A percentile compares a stretch with the other conserved stretches of the same genome.
Evolutionary conservation across 2,888 invertebrate species (phyloP).

Genomic region (Mimumesa dahlbomi): DNA sequence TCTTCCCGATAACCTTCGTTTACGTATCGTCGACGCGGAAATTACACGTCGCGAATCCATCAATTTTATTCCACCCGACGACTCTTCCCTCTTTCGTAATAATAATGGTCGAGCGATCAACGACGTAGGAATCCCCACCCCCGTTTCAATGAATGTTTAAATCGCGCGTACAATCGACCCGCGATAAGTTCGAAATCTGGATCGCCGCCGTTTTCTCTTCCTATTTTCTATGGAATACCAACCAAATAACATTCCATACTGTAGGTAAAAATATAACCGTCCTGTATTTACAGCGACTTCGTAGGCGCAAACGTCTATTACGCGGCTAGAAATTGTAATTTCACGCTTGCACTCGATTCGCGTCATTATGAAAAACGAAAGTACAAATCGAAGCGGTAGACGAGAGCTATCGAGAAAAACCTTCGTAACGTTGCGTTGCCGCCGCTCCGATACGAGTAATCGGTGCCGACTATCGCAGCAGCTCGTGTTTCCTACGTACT

Average conservation of each 20-base stretch:
- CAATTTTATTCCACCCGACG: constrained; percentile 26
- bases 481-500: constrained; percentile 26
- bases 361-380: constrained; percentile 41
- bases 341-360: constrained; percentile 29
- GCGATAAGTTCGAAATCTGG: not conserved
- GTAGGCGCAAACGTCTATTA: constrained; percentile 14
- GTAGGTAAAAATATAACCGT: not conserved
- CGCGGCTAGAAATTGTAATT: constrained; percentile 29
- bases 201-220: not conserved
- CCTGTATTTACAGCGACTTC: not conserved
- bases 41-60: constrained; percentile 49
- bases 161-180: constrained; percentile 12
- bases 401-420: not conserved
- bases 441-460: constrained; percentile 30
- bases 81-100: constrained; percentile 42
- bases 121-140: not conserved
- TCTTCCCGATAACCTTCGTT: constrained; percentile 44
- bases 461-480: constrained; percentile 6
- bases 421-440: not conserved
- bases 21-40: constrained; percentile 46
- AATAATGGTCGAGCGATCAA: constrained; percentile 24
- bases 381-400: constrained; percentile 15
- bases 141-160: not conserved
- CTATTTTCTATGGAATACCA: no score
- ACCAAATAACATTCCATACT: not conserved